Base-by-base conservation (phyloP, 1,140 invertebrate species). In the Cyrtorhinus lividipennis region DNA sequence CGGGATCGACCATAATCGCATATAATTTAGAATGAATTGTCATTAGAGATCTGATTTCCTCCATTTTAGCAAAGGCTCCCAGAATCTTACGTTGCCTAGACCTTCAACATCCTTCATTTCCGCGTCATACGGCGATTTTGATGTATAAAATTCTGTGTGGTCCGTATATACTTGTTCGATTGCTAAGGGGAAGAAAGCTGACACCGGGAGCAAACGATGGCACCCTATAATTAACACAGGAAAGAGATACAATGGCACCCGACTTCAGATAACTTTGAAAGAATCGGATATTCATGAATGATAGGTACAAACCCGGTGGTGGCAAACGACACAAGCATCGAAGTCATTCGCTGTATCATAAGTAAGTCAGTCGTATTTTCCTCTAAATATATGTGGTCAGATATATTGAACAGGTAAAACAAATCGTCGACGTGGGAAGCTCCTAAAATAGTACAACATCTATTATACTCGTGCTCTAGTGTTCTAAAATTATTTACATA, bases 341-440 rank as follows among this genome's bases (percentile, higher is more conserved):
- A 15, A 12, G 61, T 62, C 46, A 62, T 56, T 2, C 24, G 22
- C 20, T 62, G 45, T 15, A 62, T 62, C 61, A 62, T 62, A 24
- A 56, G 22, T 2, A 57, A 8, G 5, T 53, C 61, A n/a, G 13
- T 20, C 15, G 22, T 1, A 62, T 56, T 53, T 25, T 56, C 27
- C 45, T 62, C 61, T 20, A 62, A 18, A 22, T 22, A 15, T 20
- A 10, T 24, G 2, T 5, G 2, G 44, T 22, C 18, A 27, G 61
- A 8, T 13, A 26, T 18, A n/a, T 62, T 62, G 24, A 62, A 20
- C 2, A 56, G 12, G 24, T 62, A 62, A 23, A 56, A 62, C n/a
- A 25, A n/a, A 56, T 62, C 61, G 23, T 62, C 61, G 27, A 62
- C 56, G 25, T 62, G 61, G 18, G 61, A 62, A 1, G 38, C 23